Conservation (phyloP, 1,140 invertebrate genomes). For the Drosophila micromelanica region DNA sequence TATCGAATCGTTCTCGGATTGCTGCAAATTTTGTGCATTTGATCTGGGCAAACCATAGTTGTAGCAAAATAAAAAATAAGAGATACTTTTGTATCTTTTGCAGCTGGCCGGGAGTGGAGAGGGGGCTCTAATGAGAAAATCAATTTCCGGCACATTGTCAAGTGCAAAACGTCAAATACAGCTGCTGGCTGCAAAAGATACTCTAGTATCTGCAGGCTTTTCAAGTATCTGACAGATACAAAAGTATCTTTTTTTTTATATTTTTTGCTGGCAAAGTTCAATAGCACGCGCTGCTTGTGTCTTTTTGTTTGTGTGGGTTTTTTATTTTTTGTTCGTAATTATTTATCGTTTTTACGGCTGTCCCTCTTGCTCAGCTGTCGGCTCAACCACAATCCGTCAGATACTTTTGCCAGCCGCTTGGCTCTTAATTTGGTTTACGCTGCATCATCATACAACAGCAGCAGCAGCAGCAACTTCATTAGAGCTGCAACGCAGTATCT, state of each 20-base stretch:
- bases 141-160: slow-evolving; percentile 71
- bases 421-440: slow-evolving; percentile 63
- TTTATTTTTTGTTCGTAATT: slow-evolving; percentile 28
- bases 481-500: slow-evolving; percentile 33
- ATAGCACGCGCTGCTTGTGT: slow-evolving; percentile 51
- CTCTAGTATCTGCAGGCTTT: slow-evolving; percentile 40
- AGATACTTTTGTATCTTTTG: slow-evolving; percentile 58
- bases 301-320: slow-evolving; percentile 6
- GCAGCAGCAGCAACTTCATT: slow-evolving; percentile 55
- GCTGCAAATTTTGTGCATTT: slow-evolving; percentile 3
- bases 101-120: slow-evolving; percentile 3
- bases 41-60: neutral
- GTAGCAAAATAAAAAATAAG: slow-evolving; percentile 9
- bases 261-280: slow-evolving; percentile 52
- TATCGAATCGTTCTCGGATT: slow-evolving; percentile 2
- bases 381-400: slow-evolving; percentile 55
- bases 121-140: slow-evolving; percentile 46
- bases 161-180: slow-evolving; percentile 48
- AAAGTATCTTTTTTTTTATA: slow-evolving; percentile 27
- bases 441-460: slow-evolving; percentile 40
- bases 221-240: slow-evolving; percentile 23
- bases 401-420: slow-evolving; percentile 40
- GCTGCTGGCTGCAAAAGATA: slow-evolving; percentile 16
- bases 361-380: slow-evolving; percentile 41
- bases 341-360: slow-evolving; percentile 26